Evolutionary conservation across 2,113 vertebrate genomes (phyloP), one percentile per base, ranked within the genome.

Genomic region (Spermophilus dauricus): DNA sequence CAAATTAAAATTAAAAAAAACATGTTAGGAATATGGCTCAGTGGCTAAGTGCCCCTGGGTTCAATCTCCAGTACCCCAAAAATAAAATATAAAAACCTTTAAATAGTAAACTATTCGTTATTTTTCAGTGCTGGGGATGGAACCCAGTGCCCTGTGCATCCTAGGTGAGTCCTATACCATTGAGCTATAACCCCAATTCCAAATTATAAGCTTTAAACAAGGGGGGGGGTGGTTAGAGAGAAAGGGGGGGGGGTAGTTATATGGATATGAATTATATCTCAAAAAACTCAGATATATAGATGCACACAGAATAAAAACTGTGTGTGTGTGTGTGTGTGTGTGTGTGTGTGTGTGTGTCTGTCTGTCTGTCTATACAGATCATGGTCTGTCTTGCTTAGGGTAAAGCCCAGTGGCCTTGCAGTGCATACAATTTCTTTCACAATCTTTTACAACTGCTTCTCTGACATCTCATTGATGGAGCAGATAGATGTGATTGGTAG

Each of bases 371-470:
- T 65, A 24, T 39, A 51, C 7, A 13, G 28, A n/a, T 63, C 13
- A 72, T 2, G 13, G 8, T 53, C 12, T 75, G 32, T 10, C 24
- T 45, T 22, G 26, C 45, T 48, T 37, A 58, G 28, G 28, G 34
- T 42, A 18, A 61, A 82, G 9, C 37, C 34, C 48, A 37, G 30
- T 61, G 63, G 18, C 37, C 32, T 48, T 12, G 24, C 5, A 37
- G 1, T 32, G 18, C 30, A 56, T n/a, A 1, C 24, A 24, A 0
- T 6, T 69, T 22, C 39, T 72, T 4, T 2, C 12, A 20, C 1
- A 5, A 39, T 12, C 65, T 34, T 28, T 63, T 24, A 48, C 12
- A 61, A 17, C 73, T 80, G 34, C 32, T 12, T 72, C 13, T 53
- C 37, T 34, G 58, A 45, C 9, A 10, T 17, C 22, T 92, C 14